Conservation (phyloP, 2,797 vertebrate species). For the Trichosurus vulpecula region DNA sequence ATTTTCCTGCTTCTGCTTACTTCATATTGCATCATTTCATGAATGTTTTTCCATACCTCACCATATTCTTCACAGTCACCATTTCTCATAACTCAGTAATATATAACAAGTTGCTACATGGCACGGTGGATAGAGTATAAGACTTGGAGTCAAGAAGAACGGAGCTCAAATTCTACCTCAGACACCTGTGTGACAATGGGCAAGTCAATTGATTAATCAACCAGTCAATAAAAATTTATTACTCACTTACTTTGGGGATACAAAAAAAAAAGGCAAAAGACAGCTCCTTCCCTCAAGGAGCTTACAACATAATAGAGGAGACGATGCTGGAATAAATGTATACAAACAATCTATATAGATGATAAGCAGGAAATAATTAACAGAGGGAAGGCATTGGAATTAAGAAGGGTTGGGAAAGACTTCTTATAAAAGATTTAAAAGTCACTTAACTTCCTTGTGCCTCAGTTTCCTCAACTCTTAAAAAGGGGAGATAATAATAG, state of each 20-base stretch:
- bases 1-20: neutral
- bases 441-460: neutral
- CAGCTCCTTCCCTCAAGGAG: neutral
- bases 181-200: neutral
- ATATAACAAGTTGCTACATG: neutral
- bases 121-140: neutral
- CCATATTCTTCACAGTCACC: neutral
- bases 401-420: neutral
- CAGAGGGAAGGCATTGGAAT: neutral
- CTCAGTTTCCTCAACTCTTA: neutral
- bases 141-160: neutral
- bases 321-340: neutral
- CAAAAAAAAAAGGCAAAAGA: neutral
- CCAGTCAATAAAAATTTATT: neutral
- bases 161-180: neutral
- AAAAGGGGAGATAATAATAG: neutral
- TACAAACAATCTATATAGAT: neutral
- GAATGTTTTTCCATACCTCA: neutral
- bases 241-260: neutral
- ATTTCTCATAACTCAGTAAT: neutral
- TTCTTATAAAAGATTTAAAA: neutral
- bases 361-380: neutral
- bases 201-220: neutral
- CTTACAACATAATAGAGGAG: neutral
- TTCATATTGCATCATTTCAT: neutral